phyloP scores from a whole-genome alignment of 2,113 vertebrate species.

The Hippocampus zosterae region DNA sequence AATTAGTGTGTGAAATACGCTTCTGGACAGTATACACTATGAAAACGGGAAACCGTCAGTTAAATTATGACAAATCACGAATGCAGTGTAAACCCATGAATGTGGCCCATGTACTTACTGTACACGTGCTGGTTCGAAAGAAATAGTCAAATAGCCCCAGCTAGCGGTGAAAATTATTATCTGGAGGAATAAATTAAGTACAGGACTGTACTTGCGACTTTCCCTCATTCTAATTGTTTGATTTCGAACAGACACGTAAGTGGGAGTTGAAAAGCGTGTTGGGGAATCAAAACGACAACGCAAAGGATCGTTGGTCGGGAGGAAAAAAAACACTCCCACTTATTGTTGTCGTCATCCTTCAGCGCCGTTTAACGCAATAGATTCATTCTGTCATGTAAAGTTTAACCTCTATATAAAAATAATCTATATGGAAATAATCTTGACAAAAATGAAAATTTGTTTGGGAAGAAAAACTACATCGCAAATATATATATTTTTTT shows the following conservation, averaged over 20 bases:
- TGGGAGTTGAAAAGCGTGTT: background rate
- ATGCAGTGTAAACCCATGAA: background rate
- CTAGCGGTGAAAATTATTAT: background rate
- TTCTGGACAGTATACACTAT: background rate
- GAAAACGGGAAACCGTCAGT: background rate
- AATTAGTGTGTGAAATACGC: slow-evolving; percentile 1
- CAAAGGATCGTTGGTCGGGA: background rate
- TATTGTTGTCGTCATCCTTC: background rate
- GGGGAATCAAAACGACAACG: background rate
- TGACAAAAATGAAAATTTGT: background rate
- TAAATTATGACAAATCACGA: background rate
- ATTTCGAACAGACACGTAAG: background rate
- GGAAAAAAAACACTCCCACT: background rate
- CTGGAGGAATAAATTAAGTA: background rate
- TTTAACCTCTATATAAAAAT: background rate
- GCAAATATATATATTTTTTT: background rate
- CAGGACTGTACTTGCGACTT: background rate
- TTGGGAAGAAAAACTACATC: background rate
- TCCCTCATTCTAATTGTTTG: background rate
- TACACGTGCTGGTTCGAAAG: background rate
- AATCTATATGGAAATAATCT: background rate
- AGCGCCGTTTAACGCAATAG: background rate
- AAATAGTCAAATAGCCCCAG: background rate
- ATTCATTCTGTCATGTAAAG: background rate
- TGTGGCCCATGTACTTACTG: background rate